phyloP scores from a whole-genome alignment of 2,113 vertebrate genomes.

The Ceyx margarethae region DNA sequence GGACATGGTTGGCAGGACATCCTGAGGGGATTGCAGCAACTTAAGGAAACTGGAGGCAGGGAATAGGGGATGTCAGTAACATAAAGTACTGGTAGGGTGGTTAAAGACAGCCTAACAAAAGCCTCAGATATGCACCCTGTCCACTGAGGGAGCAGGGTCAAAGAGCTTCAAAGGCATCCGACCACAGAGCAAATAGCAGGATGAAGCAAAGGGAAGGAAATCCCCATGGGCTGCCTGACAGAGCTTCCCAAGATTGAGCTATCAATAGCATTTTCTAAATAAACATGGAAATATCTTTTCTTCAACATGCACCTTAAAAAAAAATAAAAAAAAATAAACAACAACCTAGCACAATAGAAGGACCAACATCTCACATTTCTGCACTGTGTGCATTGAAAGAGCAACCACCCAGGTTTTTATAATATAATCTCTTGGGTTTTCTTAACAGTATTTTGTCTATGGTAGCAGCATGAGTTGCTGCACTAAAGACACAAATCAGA shows the following conservation, averaged over 20 bases:
- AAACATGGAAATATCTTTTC: background rate
- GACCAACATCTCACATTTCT: background rate
- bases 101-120: background rate
- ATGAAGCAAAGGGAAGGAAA: background rate
- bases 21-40: background rate
- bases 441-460: background rate
- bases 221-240: background rate
- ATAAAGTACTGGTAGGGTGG: background rate
- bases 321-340: too few species aligned
- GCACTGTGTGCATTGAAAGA: background rate
- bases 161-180: background rate
- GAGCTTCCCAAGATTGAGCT: background rate
- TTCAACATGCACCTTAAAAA: fast-evolving
- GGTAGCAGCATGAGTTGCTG: background rate
- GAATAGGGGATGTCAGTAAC: background rate
- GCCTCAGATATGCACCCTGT: background rate
- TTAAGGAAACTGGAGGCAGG: background rate
- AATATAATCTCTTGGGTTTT: background rate
- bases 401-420: background rate
- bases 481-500: background rate
- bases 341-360: background rate
- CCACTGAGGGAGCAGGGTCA: fast-evolving
- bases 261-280: background rate
- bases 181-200: background rate
- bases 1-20: background rate